Conservation (phyloP, 2,797 vertebrate genomes). For the Etheostoma nigrum region DNA sequence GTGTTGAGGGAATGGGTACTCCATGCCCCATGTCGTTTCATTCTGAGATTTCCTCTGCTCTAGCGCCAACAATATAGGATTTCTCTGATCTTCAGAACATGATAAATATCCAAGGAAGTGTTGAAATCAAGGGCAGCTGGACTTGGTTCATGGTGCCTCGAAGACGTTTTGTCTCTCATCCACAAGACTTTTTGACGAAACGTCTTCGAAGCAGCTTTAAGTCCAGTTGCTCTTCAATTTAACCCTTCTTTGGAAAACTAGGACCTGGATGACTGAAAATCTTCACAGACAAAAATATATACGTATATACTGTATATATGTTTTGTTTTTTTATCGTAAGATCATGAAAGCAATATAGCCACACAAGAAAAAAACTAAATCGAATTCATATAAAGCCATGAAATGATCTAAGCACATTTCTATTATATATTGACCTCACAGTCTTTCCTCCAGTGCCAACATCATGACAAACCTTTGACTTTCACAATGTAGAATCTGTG, state of each 20-base stretch:
- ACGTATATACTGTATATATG: too few relatives aligned
- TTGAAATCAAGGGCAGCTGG: too few relatives aligned
- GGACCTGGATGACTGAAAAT: too few relatives aligned
- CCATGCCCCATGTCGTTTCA: background rate
- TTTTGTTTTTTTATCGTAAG: too few relatives aligned
- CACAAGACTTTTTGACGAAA: too few relatives aligned
- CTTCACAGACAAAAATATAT: too few relatives aligned
- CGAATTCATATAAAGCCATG: background rate
- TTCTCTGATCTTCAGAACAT: background rate
- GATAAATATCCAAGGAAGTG: background rate
- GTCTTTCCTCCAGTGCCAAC: background rate
- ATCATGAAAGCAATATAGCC: background rate
- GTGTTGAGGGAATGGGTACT: background rate
- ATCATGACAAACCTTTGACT: background rate
- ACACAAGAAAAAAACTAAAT: background rate
- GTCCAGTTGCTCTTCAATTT: too few relatives aligned
- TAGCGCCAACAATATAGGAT: background rate
- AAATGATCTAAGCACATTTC: background rate
- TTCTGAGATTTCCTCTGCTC: background rate
- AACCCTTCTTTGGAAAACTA: too few relatives aligned
- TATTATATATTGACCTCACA: background rate
- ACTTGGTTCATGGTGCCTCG: too few relatives aligned
- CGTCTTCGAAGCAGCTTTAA: too few relatives aligned
- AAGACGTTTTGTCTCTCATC: too few relatives aligned
- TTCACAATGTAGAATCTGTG: background rate